Evolutionary conservation across 2,113 vertebrate species (phyloP).

Genomic region (Narcine bancroftii): DNA sequence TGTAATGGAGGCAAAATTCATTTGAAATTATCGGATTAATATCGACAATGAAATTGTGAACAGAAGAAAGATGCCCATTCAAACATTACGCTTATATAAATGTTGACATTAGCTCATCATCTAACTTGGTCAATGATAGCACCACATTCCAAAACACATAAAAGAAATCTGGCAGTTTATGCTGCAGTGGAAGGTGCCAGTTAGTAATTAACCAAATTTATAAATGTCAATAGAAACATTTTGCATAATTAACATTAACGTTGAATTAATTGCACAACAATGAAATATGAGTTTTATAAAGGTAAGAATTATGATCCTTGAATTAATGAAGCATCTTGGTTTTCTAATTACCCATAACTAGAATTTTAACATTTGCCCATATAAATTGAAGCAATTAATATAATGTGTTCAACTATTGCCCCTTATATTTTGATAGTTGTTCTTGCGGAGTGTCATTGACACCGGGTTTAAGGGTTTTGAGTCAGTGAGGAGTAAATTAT

Average conservation of each 20-base stretch:
- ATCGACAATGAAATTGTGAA: neutral
- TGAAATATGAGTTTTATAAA: slow-evolving; percentile 5
- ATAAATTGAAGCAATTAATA: slow-evolving; percentile 19
- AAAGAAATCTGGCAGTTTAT: neutral
- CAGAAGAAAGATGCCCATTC: no score
- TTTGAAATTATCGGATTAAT: neutral
- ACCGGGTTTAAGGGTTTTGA: neutral
- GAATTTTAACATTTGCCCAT: slow-evolving; percentile 6
- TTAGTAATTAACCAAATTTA: neutral
- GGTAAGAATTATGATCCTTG: neutral
- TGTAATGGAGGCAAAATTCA: neutral
- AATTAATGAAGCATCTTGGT: slow-evolving; percentile 6
- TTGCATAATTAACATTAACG: slow-evolving; percentile 6
- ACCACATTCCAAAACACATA: neutral
- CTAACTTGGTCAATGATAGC: neutral
- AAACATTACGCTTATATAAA: neutral
- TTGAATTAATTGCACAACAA: slow-evolving; percentile 19
- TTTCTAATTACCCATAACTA: slow-evolving; percentile 28
- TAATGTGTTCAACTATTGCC: neutral
- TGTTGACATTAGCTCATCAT: neutral
- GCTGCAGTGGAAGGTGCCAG: neutral
- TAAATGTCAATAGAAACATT: neutral
- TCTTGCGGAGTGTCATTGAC: neutral
- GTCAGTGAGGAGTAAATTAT: neutral
- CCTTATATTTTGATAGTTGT: neutral